Percentiles rank a stretch among this genome's conserved stretches.
Evolutionary conservation across 1,140 invertebrate species (phyloP).

Genomic region (Melipona quadrifasciata): DNA sequence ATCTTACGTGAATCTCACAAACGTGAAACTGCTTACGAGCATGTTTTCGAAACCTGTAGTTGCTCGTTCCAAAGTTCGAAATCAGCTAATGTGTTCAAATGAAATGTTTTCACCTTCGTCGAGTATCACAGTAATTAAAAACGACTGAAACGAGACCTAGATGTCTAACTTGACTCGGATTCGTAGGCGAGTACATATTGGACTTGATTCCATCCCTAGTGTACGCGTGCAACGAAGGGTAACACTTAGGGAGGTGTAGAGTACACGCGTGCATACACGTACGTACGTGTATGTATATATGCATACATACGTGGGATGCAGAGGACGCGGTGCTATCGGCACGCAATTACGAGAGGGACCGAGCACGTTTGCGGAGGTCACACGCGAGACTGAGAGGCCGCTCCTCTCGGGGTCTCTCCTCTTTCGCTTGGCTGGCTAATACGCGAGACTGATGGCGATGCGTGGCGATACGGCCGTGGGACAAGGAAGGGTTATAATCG

Average conservation of each 20-base stretch:
- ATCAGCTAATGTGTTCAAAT: too few relatives aligned
- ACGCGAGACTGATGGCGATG: slow-evolving; percentile 43
- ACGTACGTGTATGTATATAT: not conserved
- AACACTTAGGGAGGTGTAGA: not conserved
- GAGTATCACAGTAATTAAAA: too few relatives aligned
- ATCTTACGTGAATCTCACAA: too few relatives aligned
- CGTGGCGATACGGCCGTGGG: slow-evolving; percentile 15
- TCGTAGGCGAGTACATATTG: too few relatives aligned
- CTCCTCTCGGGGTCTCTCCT: not conserved
- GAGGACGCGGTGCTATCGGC: slow-evolving; percentile 42
- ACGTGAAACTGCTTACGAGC: too few relatives aligned
- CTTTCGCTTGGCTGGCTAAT: slow-evolving; percentile 9
- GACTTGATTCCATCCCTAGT: too few relatives aligned
- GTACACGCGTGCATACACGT: not conserved
- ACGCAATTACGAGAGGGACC: slow-evolving; percentile 57
- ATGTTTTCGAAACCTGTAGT: too few relatives aligned
- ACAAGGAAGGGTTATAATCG: slow-evolving; percentile 53
- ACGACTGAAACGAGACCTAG: too few relatives aligned
- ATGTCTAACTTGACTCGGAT: too few relatives aligned
- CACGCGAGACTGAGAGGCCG: slow-evolving; percentile 30
- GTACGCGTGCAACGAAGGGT: not conserved
- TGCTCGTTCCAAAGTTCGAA: too few relatives aligned
- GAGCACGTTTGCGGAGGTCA: slow-evolving; percentile 32
- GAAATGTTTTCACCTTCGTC: too few relatives aligned
- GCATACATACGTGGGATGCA: not conserved